phyloP scores from a whole-genome alignment of 2,113 vertebrate genomes.

The Nesospiza acunhae region DNA sequence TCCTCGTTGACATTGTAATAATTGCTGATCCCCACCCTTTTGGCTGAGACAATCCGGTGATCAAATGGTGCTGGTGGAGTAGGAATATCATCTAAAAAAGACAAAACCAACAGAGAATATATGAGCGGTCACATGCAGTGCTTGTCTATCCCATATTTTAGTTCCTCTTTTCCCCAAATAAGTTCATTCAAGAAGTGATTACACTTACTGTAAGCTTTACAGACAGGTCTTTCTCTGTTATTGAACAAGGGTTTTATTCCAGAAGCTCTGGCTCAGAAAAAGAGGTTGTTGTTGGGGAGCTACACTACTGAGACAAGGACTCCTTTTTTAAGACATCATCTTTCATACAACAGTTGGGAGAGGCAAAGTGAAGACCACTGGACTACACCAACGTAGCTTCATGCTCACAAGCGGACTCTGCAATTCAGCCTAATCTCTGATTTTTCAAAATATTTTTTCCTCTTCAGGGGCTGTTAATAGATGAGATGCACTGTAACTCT shows the following conservation, averaged over 20 bases:
- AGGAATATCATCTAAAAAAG: conserved; percentile 75
- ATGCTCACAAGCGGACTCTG: background rate
- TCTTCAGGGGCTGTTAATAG: background rate
- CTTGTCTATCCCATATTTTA: background rate
- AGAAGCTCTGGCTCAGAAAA: background rate
- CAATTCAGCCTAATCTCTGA: background rate
- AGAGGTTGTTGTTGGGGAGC: background rate
- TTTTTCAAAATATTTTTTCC: background rate
- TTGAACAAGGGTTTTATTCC: background rate
- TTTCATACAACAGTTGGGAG: background rate
- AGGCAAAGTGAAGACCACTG: background rate
- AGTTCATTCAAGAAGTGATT: background rate
- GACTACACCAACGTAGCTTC: background rate
- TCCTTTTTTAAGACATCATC: background rate
- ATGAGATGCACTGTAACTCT: background rate
- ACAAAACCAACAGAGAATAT: background rate
- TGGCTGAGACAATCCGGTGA: conserved; percentile 90
- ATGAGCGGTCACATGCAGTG: background rate
- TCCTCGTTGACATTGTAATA: conserved; percentile 86
- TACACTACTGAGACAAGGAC: background rate
- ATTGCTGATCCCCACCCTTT: conserved; percentile 80
- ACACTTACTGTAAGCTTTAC: background rate
- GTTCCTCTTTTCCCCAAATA: background rate
- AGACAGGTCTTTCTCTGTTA: background rate
- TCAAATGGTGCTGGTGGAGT: conserved; percentile 89